Evolutionary conservation across 2,888 invertebrate genomes (phyloP).

Genomic region (Idaea aversata): DNA sequence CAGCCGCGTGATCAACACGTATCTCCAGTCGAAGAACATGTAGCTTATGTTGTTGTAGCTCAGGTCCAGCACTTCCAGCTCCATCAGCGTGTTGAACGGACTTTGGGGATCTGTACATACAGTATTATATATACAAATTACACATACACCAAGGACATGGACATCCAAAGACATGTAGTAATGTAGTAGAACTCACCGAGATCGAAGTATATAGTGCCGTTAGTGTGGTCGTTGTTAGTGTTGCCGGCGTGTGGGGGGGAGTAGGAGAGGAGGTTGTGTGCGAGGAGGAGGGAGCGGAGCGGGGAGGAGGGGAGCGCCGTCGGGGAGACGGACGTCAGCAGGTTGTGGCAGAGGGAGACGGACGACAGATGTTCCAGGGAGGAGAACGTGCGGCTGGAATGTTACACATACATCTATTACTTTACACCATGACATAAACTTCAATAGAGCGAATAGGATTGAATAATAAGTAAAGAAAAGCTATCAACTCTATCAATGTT

Average conservation of each 20-base stretch:
- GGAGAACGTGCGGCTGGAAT: constrained; percentile 17
- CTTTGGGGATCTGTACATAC: constrained; percentile 6
- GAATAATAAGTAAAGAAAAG: background rate
- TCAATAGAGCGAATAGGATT: too few species aligned
- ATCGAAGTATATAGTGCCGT: constrained; percentile 5
- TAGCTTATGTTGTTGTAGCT: constrained; percentile 17
- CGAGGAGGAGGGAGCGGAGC: constrained; percentile 5
- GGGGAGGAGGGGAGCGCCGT: constrained; percentile 12
- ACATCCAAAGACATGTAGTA: too few species aligned
- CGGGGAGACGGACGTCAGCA: constrained; percentile 8
- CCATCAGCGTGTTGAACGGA: constrained; percentile 12
- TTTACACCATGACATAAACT: too few species aligned
- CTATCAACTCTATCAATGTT: background rate
- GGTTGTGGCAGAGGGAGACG: constrained; percentile 14
- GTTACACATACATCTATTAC: too few species aligned
- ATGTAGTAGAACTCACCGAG: background rate
- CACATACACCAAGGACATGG: too few species aligned
- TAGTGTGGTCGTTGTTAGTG: too few species aligned
- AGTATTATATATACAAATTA: too few species aligned
- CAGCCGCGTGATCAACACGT: constrained; percentile 10
- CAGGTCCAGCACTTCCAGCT: constrained; percentile 14
- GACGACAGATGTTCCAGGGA: constrained; percentile 12
- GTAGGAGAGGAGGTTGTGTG: constrained; percentile 16
- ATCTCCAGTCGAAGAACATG: constrained; percentile 20
- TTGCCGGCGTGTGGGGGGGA: background rate